These are phyloP conservation scores for Orius insidiosus DNA, from an alignment of 1,140 invertebrate genomes.

Conservation along the genomic window DNA sequence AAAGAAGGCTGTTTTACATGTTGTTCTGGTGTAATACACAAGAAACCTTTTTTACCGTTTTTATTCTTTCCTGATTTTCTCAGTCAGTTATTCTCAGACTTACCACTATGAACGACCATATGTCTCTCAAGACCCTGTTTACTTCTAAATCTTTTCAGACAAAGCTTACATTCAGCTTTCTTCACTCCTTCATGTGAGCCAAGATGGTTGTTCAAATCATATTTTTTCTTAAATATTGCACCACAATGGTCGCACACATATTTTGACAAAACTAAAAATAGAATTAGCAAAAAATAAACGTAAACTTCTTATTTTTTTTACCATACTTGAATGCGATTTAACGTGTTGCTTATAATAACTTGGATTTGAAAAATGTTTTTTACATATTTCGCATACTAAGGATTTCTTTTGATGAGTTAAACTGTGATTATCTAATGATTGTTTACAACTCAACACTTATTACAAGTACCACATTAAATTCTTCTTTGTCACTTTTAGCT, in stretches of 20 bases:
- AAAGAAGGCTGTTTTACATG: background rate
- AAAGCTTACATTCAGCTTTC: conserved; percentile 34
- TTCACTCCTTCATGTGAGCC: conserved; percentile 33
- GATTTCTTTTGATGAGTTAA: conserved; percentile 59
- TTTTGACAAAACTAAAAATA: background rate
- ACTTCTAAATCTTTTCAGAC: conserved; percentile 25
- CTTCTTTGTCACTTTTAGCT: background rate
- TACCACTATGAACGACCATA: conserved; percentile 5
- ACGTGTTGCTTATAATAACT: conserved; percentile 2
- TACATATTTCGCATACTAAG: conserved; percentile 42
- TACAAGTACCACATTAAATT: conserved; percentile 48
- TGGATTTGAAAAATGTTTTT: conserved; percentile 6
- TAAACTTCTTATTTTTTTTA: no score
- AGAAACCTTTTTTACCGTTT: conserved; percentile 6
- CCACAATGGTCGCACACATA: conserved; percentile 25
- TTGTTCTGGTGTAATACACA: no score
- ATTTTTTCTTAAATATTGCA: conserved; percentile 36
- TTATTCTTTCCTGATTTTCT: background rate
- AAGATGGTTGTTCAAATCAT: conserved; percentile 32
- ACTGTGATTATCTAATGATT: conserved; percentile 57
- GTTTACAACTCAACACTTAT: conserved; percentile 66
- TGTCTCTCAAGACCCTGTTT: conserved; percentile 10
- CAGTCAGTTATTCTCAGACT: background rate
- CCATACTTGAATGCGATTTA: conserved; percentile 6
- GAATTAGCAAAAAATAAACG: background rate